Percentiles rank a stretch among this genome's conserved stretches.
Conservation (phyloP, 1,140 invertebrate species). For the Bombus impatiens region DNA sequence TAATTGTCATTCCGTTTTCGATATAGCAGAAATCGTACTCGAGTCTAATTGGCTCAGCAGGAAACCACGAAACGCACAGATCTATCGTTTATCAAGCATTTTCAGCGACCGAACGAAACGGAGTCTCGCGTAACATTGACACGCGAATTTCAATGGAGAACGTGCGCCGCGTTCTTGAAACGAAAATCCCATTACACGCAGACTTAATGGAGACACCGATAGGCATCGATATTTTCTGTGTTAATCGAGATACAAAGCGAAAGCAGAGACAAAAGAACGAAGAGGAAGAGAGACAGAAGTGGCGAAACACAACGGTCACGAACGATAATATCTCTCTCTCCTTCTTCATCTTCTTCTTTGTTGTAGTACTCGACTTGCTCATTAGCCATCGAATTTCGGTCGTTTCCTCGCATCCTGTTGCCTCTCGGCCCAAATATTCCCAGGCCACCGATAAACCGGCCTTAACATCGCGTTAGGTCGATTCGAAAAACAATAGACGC, state of each 20-base stretch:
- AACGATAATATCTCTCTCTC: constrained; percentile 20
- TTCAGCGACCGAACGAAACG: not conserved
- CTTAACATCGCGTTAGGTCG: constrained; percentile 21
- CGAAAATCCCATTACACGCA: constrained; percentile 11
- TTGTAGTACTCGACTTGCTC: constrained; percentile 13
- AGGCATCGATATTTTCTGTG: constrained; percentile 32
- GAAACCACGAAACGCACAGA: not conserved
- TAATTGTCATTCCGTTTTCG: too few species aligned
- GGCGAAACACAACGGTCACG: constrained; percentile 8
- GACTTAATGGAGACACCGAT: constrained; percentile 28
- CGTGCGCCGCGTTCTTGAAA: constrained; percentile 25
- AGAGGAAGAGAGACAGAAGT: not conserved
- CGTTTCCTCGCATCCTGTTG: constrained; percentile 17
- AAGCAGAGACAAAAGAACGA: not conserved
- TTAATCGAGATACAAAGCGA: constrained; percentile 17
- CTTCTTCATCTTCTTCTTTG: not conserved
- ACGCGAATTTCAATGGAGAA: constrained; percentile 29
- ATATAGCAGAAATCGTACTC: too few species aligned
- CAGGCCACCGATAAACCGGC: constrained; percentile 19
- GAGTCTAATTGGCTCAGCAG: too few species aligned
- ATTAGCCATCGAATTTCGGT: constrained; percentile 33
- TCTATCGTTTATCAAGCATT: not conserved
- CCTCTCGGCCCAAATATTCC: constrained; percentile 18
- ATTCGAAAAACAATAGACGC: constrained; percentile 3
- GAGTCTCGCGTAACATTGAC: constrained; percentile 25